Evolutionary conservation across 2,888 invertebrate species (phyloP).

Genomic region (Apamea crenata): DNA sequence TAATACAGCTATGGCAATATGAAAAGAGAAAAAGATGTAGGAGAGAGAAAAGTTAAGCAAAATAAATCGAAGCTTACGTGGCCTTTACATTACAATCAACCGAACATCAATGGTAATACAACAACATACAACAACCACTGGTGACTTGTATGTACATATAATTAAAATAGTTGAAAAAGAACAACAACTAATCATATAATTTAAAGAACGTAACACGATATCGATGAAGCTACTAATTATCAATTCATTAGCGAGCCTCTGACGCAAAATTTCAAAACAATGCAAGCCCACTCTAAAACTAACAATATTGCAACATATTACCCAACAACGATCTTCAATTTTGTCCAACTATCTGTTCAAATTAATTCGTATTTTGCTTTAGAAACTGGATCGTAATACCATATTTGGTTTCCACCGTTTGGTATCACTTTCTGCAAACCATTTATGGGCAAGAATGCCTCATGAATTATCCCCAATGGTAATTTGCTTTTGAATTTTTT

Average conservation of each 20-base stretch:
- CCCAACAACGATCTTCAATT: slow-evolving; percentile 62
- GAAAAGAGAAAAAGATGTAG: neutral
- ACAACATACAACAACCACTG: neutral
- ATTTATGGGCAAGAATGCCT: slow-evolving; percentile 87
- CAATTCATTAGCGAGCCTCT: neutral
- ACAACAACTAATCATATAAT: neutral
- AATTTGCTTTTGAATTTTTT: slow-evolving; percentile 72
- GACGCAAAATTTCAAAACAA: slow-evolving; percentile 38
- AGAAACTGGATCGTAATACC: slow-evolving; percentile 84
- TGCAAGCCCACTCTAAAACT: slow-evolving; percentile 28
- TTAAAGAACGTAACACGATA: neutral
- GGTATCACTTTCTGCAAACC: slow-evolving; percentile 87
- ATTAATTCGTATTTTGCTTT: slow-evolving; percentile 74
- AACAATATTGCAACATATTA: slow-evolving; percentile 50
- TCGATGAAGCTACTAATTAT: neutral
- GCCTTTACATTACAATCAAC: neutral
- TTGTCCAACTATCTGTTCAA: slow-evolving; percentile 63
- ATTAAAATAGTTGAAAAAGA: neutral
- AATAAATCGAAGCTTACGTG: neutral
- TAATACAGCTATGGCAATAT: neutral
- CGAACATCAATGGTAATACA: neutral
- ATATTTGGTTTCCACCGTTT: slow-evolving; percentile 78
- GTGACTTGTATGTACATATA: neutral
- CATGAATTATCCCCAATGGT: slow-evolving; percentile 86
- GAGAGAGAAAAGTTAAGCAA: neutral